Evolutionary conservation across 2,888 invertebrate species (phyloP), one percentile per base, ranked within the genome.

Genomic region (Hermodice carunculata): DNA sequence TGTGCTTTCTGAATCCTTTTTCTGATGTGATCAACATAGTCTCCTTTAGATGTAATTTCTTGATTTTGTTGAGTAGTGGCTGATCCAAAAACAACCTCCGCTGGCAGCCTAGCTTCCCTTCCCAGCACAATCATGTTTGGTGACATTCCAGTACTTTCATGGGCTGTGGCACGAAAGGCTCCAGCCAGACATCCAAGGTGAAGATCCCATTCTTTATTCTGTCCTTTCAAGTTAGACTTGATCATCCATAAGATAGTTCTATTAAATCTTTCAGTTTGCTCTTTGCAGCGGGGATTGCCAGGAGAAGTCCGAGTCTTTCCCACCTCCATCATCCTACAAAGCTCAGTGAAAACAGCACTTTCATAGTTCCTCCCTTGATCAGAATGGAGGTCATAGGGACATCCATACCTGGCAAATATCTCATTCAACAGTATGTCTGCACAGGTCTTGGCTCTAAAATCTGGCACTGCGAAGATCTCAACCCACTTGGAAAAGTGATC

Each of bases 401-500:
- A n/a, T 5, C 31, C 51, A 51, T 26, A n/a, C n/a, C n/a, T n/a
- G n/a, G n/a, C n/a, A n/a, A n/a, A n/a, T n/a, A 51, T 8, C 11
- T 51, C 51, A 51, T 51, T 26, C 22, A 51, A 28, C 8, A 51
- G 6, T 6, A 26, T 8, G 6, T 28, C 29, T 8, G 51, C 51
- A 51, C 26, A 26, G 6, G 51, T 51, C 11, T 8, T 19, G 8
- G 46, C 46, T 14, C 14, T 44, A 8, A 14, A 19, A 19, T 44
- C 46, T 6, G 46, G 46, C 14, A 40, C 14, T 11, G 56, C 48
- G 22, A 48, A 43, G 11, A 24, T 22, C 24, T 43, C 56, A 14
- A 54, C 56, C 56, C 56, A 54, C 22, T 46, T 46, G 22, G 56
- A 17, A 22, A 54, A 54, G 22, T 43, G 24, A 44, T 54, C 56